Percentiles rank a stretch among this genome's conserved stretches.
Evolutionary conservation across 2,888 invertebrate genomes (phyloP).

Genomic region (Gonocerus acuteangulatus): DNA sequence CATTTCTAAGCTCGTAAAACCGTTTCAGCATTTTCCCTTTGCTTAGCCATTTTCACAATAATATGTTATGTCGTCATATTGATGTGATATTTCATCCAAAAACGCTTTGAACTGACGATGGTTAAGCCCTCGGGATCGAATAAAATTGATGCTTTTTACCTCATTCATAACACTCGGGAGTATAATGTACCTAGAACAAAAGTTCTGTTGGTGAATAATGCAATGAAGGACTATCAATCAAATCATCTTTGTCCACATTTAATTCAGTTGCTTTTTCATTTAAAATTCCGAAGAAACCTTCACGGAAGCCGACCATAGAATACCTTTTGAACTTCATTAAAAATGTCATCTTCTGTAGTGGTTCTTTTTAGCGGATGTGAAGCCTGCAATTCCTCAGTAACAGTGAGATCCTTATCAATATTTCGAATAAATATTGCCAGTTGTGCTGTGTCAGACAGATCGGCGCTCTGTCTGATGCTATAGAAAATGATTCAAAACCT

Average conservation of each 20-base stretch:
- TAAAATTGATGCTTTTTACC: slow-evolving; percentile 15
- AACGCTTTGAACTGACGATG: slow-evolving; percentile 17
- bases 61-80: slow-evolving; percentile 11
- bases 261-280: slow-evolving; percentile 20
- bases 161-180: not conserved
- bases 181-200: not conserved
- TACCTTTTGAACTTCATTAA: slow-evolving; percentile 4
- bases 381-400: slow-evolving; percentile 22
- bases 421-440: slow-evolving; percentile 32
- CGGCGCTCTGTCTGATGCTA: not conserved
- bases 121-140: slow-evolving; percentile 5
- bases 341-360: slow-evolving; percentile 1
- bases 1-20: slow-evolving; percentile 14
- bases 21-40: slow-evolving; percentile 1
- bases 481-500: too few species aligned
- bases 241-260: slow-evolving; percentile 13
- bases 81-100: slow-evolving; percentile 3
- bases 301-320: not conserved
- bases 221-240: slow-evolving; percentile 20
- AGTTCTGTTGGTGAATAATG: not conserved
- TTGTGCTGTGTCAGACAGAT: slow-evolving; percentile 28
- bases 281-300: slow-evolving; percentile 14
- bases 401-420: slow-evolving; percentile 26
- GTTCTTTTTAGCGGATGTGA: not conserved
- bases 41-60: slow-evolving; percentile 18